phyloP scores from a whole-genome alignment of 1,140 invertebrate species.

The Helicoverpa zea region DNA sequence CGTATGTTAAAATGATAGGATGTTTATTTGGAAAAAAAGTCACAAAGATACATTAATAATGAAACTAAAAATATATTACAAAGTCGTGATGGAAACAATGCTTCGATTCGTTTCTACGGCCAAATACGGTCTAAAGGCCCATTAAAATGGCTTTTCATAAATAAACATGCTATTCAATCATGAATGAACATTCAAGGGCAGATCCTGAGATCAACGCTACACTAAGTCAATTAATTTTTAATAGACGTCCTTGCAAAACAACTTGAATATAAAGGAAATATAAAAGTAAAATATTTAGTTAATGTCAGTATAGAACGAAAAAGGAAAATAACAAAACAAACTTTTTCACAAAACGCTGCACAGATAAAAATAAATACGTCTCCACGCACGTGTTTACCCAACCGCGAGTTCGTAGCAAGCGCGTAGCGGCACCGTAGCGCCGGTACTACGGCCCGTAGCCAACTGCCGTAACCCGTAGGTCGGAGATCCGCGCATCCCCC shows the following conservation, averaged over 20 bases:
- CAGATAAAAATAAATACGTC: constrained; percentile 38
- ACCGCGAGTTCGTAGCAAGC: constrained; percentile 57
- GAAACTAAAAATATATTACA: too few species aligned
- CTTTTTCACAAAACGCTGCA: constrained; percentile 25
- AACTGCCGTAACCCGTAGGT: constrained; percentile 72
- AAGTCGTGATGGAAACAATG: too few species aligned
- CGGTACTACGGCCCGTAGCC: constrained; percentile 72
- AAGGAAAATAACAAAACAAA: not conserved
- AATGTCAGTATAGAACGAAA: not conserved
- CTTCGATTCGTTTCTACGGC: too few species aligned
- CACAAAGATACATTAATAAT: too few species aligned
- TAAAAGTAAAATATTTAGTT: not conserved
- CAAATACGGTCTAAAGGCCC: too few species aligned
- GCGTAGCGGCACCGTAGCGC: constrained; percentile 69
- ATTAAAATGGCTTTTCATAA: too few species aligned
- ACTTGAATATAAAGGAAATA: not conserved
- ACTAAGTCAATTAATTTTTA: not conserved
- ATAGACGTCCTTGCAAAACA: not conserved
- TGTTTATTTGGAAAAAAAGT: too few species aligned
- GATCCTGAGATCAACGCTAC: too few species aligned
- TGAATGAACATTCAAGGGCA: too few species aligned
- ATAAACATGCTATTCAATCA: too few species aligned
- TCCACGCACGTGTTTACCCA: constrained; percentile 50
- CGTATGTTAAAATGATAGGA: too few species aligned
- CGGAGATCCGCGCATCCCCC: constrained; percentile 59